phyloP scores from a whole-genome alignment of 2,888 invertebrate species.

The Chrysopilus asiliformis region DNA sequence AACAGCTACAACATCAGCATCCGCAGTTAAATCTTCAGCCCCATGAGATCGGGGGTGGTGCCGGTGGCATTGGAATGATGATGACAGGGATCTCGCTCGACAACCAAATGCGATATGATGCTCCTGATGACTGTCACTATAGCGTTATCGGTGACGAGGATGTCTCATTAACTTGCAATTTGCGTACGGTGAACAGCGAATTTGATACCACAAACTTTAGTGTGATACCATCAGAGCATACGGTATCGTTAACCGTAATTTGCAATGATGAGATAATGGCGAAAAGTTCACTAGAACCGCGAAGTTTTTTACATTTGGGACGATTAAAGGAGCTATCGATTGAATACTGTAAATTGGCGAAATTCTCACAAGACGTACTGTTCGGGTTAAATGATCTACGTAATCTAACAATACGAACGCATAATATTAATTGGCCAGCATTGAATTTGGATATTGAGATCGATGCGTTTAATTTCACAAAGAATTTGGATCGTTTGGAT shows the following conservation, averaged over 20 bases:
- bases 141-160: slow-evolving; percentile 40
- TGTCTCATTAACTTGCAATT: slow-evolving; percentile 63
- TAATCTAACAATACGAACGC: slow-evolving; percentile 72
- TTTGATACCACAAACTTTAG: slow-evolving; percentile 80
- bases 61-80: no score
- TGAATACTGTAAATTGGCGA: slow-evolving; percentile 74
- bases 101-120: slow-evolving; percentile 45
- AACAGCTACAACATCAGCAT: slow-evolving; percentile 1
- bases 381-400: slow-evolving; percentile 66
- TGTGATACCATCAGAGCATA: slow-evolving; percentile 72
- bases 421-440: slow-evolving; percentile 73
- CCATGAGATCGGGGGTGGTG: no score
- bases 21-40: slow-evolving; percentile 1
- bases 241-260: slow-evolving; percentile 61
- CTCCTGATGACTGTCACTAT: slow-evolving; percentile 63
- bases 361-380: slow-evolving; percentile 68
- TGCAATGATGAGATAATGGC: slow-evolving; percentile 70
- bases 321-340: slow-evolving; percentile 67
- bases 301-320: slow-evolving; percentile 66
- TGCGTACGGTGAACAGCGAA: slow-evolving; percentile 75
- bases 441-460: slow-evolving; percentile 70
- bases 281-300: slow-evolving; percentile 61
- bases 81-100: slow-evolving; percentile 2
- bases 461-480: slow-evolving; percentile 61
- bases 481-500: slow-evolving; percentile 71